Base-by-base conservation (phyloP, 2,113 vertebrate genomes). In the Syngnathus typhle region DNA sequence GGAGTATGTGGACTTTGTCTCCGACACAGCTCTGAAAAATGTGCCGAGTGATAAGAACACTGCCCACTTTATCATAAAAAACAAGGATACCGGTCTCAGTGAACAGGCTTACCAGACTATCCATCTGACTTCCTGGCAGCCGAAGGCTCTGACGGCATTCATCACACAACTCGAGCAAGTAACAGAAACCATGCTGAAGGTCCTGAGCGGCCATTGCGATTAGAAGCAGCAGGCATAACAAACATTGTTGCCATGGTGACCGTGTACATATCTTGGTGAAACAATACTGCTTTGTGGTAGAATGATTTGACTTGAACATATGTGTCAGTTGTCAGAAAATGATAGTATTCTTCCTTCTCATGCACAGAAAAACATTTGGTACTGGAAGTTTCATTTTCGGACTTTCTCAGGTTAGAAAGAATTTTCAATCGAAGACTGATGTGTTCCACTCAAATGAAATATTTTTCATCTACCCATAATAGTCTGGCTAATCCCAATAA, bases 1-100 rank as follows among this genome's bases (percentile, higher is more conserved):
- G 76, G 82, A 83, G 79, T 80, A 69, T 74, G 74, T 85, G 83
- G 73, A 82, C 68, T 82, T 76, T 81, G 77, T 79, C 72, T 85
- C 64, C 70, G 67, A 76, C 36, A 8, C 38, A 13, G 60, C 64
- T 68, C 74, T 74, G 74, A 76, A 77, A 78, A 84, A 82, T 80
- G 70, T 74, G 51, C 38, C 9, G 39, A 72, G 76, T 82, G 82
- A 84, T 86, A 84, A 84, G 79, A 78, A 73, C 21, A 11, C 71
- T 61, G 64, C 51, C 21, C 15, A 61, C 68, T 74, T 81, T 79
- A 75, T 78, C 76, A 62, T 64, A 44, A 81, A 81, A 71, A 79
- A 79, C 59, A 77, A 68, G 67, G 60, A 56, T 37, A 32, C 1
- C 58, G 27, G 68, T 70, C 39, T 49, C 6, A 44, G 64, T 32